phyloP scores from a whole-genome alignment of 2,797 vertebrate species.

The Lithobates sylvaticus region DNA sequence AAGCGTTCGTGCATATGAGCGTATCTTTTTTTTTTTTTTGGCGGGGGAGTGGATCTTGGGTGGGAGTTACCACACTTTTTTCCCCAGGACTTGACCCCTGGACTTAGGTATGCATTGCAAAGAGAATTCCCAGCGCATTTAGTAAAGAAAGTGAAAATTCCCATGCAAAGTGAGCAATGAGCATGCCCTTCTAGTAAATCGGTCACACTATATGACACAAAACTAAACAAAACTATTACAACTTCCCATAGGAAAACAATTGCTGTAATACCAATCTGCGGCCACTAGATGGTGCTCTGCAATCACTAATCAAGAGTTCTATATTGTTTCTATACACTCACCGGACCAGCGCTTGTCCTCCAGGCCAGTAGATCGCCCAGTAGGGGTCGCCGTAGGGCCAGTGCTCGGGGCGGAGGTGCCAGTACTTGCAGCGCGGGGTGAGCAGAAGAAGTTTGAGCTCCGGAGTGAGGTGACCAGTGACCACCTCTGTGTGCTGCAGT shows the following conservation, averaged over 20 bases:
- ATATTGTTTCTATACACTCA: slow-evolving; percentile 52
- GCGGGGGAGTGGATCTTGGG: no score
- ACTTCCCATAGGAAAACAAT: neutral
- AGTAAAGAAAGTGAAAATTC: no score
- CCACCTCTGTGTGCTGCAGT: slow-evolving; percentile 86
- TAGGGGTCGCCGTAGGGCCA: slow-evolving; percentile 92
- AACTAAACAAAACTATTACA: neutral
- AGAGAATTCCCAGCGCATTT: no score
- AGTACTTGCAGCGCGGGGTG: slow-evolving; percentile 88
- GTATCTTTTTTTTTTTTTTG: no score
- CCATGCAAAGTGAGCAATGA: no score
- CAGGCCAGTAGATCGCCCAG: slow-evolving; percentile 98
- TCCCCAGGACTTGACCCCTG: no score
- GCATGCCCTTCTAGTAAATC: no score
- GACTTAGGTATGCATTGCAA: no score
- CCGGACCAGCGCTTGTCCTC: slow-evolving; percentile 92
- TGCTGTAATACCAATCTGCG: neutral
- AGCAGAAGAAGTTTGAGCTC: slow-evolving; percentile 89
- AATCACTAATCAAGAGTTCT: neutral
- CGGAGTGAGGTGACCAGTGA: slow-evolving; percentile 83
- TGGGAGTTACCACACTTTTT: no score
- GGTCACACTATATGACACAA: no score
- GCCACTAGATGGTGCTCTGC: neutral
- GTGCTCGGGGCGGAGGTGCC: slow-evolving; percentile 85
- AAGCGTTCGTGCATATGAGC: no score